Percentiles rank a stretch among this genome's conserved stretches.
phyloP scores from a whole-genome alignment of 2,888 invertebrate genomes.

The Anorthoa munda region DNA sequence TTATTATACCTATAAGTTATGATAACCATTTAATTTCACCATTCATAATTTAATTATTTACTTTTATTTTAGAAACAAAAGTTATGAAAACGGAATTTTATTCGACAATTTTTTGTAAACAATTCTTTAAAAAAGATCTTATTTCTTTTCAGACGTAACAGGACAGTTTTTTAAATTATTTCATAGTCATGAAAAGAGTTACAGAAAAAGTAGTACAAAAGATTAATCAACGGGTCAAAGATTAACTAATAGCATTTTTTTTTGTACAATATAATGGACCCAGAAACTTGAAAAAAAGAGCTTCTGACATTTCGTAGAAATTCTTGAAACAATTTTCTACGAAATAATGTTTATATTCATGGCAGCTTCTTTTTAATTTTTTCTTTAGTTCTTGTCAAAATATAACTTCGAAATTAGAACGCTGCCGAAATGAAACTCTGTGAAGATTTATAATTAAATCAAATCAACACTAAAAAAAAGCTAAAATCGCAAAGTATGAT shows the following conservation, averaged over 20 bases:
- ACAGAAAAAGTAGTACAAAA: slow-evolving; percentile 33
- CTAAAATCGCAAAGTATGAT: too few species aligned
- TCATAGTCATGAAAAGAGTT: slow-evolving; percentile 1
- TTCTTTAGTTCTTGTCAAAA: not conserved
- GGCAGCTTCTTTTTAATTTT: not conserved
- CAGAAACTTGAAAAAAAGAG: not conserved
- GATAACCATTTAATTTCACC: not conserved
- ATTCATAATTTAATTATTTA: not conserved
- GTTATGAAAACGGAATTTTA: not conserved
- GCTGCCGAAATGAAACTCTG: not conserved
- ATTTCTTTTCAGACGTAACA: not conserved
- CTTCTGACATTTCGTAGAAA: slow-evolving; percentile 15
- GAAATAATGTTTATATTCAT: slow-evolving; percentile 12
- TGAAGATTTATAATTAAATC: too few species aligned
- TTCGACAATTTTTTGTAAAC: not conserved
- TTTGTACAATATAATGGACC: slow-evolving; percentile 37
- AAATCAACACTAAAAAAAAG: too few species aligned
- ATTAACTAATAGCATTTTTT: slow-evolving; percentile 31
- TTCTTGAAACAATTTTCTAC: not conserved
- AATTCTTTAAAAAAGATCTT: not conserved
- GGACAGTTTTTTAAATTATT: slow-evolving; percentile 20
- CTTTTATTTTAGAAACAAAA: not conserved
- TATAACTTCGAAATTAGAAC: slow-evolving; percentile 31
- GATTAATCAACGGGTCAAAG: slow-evolving; percentile 49
- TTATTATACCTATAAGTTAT: not conserved